Conservation (phyloP, 92 coral and sea anemone genomes). For the Pocillopora meandrina region DNA sequence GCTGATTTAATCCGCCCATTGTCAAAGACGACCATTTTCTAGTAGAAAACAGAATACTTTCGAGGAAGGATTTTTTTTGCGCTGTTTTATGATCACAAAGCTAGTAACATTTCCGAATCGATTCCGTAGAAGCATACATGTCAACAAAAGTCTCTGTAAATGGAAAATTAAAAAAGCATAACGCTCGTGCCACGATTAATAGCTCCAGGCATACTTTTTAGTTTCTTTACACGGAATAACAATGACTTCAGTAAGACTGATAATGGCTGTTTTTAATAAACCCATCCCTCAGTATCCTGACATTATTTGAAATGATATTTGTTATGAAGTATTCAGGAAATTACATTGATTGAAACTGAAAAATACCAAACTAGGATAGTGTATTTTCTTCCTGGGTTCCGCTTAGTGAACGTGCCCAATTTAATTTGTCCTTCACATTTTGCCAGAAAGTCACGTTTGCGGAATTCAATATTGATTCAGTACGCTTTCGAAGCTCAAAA, state of each 20-base stretch:
- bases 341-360: constrained; percentile 43
- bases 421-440: background rate
- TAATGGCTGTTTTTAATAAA: constrained; percentile 45
- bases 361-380: constrained; percentile 17
- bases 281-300: constrained; percentile 35
- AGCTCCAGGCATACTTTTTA: constrained; percentile 24
- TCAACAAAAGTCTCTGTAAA: too few relatives aligned
- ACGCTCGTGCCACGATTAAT: constrained; percentile 1
- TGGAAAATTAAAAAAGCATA: too few relatives aligned
- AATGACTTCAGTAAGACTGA: constrained; percentile 29
- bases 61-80: background rate
- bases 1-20: background rate
- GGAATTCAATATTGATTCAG: background rate
- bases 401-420: background rate
- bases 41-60: background rate
- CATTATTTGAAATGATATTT: constrained; percentile 41
- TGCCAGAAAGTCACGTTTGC: background rate
- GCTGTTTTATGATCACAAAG: background rate
- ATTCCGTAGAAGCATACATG: too few relatives aligned
- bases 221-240: constrained; percentile 11
- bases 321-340: constrained; percentile 44
- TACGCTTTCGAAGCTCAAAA: background rate
- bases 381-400: constrained; percentile 2
- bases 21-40: background rate
- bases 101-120: background rate